Conservation (phyloP, 1,140 invertebrate genomes). For the Myzus persicae region DNA sequence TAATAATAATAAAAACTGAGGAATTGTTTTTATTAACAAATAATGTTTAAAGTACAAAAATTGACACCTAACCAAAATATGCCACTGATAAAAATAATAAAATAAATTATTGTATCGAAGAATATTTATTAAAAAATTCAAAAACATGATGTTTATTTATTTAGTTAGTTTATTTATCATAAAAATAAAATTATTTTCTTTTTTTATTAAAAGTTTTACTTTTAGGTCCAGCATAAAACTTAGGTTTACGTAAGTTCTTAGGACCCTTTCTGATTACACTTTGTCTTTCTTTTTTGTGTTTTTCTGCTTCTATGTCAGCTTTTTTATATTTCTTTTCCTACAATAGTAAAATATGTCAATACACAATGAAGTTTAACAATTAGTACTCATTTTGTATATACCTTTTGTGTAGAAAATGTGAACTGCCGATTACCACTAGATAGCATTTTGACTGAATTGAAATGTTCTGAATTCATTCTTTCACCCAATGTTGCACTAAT, state of each 20-base stretch:
- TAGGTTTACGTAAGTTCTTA: conserved; percentile 58
- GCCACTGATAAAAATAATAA: background rate
- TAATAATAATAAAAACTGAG: no score
- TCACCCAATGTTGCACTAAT: conserved; percentile 60
- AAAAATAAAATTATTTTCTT: conserved; percentile 8
- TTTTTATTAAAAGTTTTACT: conserved; percentile 37
- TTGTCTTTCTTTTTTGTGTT: conserved; percentile 60
- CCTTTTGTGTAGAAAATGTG: conserved; percentile 61
- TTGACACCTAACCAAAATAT: background rate
- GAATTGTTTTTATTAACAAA: background rate
- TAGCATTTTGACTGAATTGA: conserved; percentile 59
- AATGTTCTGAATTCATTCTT: conserved; percentile 60
- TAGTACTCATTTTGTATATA: conserved; percentile 25
- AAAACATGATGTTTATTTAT: background rate
- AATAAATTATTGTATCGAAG: background rate
- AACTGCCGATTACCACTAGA: conserved; percentile 61
- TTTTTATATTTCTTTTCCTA: conserved; percentile 59
- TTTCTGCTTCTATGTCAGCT: conserved; percentile 51
- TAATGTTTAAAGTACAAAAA: background rate
- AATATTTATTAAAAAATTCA: background rate
- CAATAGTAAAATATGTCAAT: conserved; percentile 30
- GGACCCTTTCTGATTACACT: conserved; percentile 60
- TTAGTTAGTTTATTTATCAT: background rate
- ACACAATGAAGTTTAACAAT: background rate
- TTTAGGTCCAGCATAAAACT: conserved; percentile 60